A percentile compares a stretch with the other conserved stretches of the same genome.
phyloP scores from a whole-genome alignment of 1,140 invertebrate species.

The Anagrus nilaparvatae region DNA sequence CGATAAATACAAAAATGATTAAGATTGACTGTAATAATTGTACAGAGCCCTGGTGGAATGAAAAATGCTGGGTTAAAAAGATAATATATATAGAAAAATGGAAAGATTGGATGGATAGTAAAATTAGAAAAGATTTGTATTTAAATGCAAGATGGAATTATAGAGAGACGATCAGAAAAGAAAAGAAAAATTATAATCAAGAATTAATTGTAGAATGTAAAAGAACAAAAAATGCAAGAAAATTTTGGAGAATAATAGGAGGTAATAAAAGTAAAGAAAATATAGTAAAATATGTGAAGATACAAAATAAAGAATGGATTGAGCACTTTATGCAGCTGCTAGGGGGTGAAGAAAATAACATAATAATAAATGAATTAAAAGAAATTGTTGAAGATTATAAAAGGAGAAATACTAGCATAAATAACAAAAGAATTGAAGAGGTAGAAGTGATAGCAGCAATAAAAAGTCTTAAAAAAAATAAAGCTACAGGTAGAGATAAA shows the following conservation, averaged over 20 bases:
- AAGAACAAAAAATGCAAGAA: not conserved
- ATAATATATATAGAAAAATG: too few species aligned
- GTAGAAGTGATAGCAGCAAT: not conserved
- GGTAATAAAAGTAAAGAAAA: not conserved
- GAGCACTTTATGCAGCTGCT: not conserved
- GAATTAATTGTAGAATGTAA: not conserved
- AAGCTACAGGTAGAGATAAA: too few species aligned
- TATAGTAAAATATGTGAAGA: too few species aligned
- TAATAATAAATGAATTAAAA: too few species aligned
- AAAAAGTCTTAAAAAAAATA: not conserved
- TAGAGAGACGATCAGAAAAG: not conserved
- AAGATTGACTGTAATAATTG: too few species aligned
- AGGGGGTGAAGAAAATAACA: not conserved
- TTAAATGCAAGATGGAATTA: not conserved
- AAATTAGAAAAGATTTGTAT: not conserved
- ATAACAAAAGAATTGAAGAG: not conserved
- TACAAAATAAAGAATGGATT: not conserved
- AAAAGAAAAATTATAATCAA: not conserved
- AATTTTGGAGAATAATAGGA: not conserved
- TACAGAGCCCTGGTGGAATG: too few species aligned
- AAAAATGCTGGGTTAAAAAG: constrained; percentile 1
- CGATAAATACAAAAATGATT: too few species aligned
- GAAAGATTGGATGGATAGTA: not conserved
- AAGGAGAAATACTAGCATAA: not conserved
- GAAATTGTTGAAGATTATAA: not conserved